Evolutionary conservation across 2,888 invertebrate genomes (phyloP).

Genomic region (Smittia sp.): DNA sequence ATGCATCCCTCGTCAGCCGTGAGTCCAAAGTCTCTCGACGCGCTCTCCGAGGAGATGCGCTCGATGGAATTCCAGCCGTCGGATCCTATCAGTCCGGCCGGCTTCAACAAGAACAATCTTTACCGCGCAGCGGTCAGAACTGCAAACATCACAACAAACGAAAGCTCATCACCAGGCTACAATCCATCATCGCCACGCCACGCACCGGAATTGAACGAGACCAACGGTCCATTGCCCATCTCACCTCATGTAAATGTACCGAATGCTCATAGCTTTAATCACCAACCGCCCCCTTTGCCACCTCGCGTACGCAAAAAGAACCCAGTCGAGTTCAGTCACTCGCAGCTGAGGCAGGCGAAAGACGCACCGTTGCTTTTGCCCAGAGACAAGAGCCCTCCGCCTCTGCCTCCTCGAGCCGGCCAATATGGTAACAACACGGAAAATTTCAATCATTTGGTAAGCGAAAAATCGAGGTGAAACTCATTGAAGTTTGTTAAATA

Average conservation of each 20-base stretch:
- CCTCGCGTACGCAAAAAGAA: constrained; percentile 51
- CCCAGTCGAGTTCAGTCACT: constrained; percentile 45
- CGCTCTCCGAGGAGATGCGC: constrained; percentile 40
- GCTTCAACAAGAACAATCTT: not conserved
- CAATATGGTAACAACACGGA: constrained; percentile 41
- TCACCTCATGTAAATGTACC: constrained; percentile 55
- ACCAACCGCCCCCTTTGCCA: constrained; percentile 51
- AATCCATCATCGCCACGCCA: constrained; percentile 28
- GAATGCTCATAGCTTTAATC: constrained; percentile 48
- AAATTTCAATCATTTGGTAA: constrained; percentile 44
- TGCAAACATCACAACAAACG: constrained; percentile 23
- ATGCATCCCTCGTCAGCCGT: constrained; percentile 39
- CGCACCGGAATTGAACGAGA: not conserved
- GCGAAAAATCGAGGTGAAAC: not conserved
- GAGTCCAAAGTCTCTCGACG: constrained; percentile 42
- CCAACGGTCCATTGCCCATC: constrained; percentile 47
- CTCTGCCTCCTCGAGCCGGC: constrained; percentile 61
- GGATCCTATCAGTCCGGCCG: constrained; percentile 41
- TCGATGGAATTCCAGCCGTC: constrained; percentile 44
- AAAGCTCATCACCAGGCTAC: constrained; percentile 26
- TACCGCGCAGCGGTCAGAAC: not conserved
- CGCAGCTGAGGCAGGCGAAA: constrained; percentile 60
- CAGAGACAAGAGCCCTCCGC: constrained; percentile 65
- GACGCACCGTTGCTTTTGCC: constrained; percentile 70
- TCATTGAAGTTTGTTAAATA: too few relatives aligned